These are phyloP conservation scores for Trachops cirrhosus DNA, from an alignment of 2,797 vertebrate species.

Conservation along the genomic window DNA sequence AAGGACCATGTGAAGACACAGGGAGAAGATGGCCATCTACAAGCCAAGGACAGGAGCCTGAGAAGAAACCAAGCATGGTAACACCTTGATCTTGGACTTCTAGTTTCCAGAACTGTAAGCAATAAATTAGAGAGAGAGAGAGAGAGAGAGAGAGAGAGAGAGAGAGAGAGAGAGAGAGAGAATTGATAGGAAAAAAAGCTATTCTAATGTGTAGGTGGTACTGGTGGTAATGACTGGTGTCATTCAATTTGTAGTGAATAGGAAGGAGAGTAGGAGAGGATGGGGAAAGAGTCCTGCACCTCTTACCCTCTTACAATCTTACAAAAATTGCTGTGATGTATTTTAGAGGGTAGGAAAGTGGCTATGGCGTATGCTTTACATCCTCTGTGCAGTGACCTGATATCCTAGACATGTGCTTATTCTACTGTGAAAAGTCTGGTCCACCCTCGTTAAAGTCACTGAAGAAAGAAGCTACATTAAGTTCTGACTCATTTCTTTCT, in stretches of 20 bases:
- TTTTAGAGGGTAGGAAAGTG: not conserved
- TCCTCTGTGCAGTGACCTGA: not conserved
- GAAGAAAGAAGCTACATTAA: not conserved
- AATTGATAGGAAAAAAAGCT: not conserved
- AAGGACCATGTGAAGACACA: not conserved
- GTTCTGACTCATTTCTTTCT: slow-evolving; percentile 22
- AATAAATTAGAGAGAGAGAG: not conserved
- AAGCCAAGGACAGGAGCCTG: not conserved
- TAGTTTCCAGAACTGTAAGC: not conserved
- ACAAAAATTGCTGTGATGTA: not conserved
- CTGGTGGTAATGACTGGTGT: not conserved
- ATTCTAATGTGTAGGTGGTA: not conserved
- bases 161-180: not conserved
- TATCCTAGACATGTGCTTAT: not conserved
- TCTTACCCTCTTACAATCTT: not conserved
- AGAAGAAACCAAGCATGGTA: not conserved
- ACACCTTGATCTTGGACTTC: not conserved
- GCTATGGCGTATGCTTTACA: not conserved
- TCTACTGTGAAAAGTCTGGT: not conserved
- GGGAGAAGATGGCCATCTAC: not conserved
- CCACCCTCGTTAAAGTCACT: not conserved
- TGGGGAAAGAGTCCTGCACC: not conserved
- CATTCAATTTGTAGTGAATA: not conserved
- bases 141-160: not conserved
- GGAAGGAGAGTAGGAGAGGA: not conserved